These are phyloP conservation scores for Cliona cf. orientalis DNA, from an alignment of 37 sponge, comb jelly and placozoan species.

Conservation along the genomic window DNA sequence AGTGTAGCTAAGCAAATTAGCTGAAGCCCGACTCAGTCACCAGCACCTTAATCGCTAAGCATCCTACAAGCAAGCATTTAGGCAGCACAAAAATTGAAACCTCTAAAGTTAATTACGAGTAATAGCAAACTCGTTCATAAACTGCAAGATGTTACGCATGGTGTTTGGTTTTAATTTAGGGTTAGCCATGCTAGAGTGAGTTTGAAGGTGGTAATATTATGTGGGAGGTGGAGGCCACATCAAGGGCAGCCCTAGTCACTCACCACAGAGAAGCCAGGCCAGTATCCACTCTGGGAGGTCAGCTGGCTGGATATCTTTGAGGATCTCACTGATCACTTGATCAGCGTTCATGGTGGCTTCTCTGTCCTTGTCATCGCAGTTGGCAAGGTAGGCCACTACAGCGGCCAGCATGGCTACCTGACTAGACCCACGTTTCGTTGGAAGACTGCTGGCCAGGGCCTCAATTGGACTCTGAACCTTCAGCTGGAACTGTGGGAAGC, in stretches of 20 bases:
- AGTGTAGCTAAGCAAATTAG: no score
- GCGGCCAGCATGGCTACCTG: constrained; percentile 22
- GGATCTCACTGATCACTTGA: constrained; percentile 8
- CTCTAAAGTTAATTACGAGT: no score
- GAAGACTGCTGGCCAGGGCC: constrained; percentile 12
- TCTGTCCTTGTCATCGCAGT: constrained; percentile 13
- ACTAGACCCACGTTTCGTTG: neutral
- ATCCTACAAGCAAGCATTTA: no score
- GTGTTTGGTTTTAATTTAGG: no score
- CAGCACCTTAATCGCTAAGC: no score
- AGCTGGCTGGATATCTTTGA: constrained; percentile 5
- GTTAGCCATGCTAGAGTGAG: no score
- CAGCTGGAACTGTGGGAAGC: constrained; percentile 43
- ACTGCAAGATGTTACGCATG: no score
- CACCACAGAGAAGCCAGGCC: constrained; percentile 43
- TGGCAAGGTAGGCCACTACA: constrained; percentile 32
- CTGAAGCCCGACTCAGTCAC: no score
- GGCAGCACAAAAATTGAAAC: no score
- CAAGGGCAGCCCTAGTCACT: neutral
- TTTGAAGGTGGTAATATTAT: neutral
- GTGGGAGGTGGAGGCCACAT: neutral
- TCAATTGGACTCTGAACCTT: constrained; percentile 36
- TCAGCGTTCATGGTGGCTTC: neutral
- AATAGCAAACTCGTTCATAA: no score
- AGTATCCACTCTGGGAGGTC: constrained; percentile 18